These are phyloP conservation scores for Ceratina japonica DNA, from an alignment of 1,140 invertebrate species.

Conservation along the genomic window DNA sequence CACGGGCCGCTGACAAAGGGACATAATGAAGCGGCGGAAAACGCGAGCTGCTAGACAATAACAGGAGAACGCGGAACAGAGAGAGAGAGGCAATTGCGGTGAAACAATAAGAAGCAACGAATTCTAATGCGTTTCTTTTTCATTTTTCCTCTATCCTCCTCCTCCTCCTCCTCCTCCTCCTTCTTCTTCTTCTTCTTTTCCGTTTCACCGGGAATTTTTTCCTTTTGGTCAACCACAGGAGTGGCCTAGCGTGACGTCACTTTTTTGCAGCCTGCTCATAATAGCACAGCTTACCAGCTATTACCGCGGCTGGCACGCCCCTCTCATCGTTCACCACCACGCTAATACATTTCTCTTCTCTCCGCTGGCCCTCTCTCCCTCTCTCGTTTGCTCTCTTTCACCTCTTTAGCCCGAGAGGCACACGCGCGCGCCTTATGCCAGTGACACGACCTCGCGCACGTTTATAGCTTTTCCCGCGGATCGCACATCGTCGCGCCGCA, in stretches of 20 bases:
- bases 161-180: constrained; percentile 18
- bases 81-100: neutral
- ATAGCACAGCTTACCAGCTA: constrained; percentile 71
- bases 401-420: neutral
- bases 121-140: constrained; percentile 14
- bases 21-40: constrained; percentile 57
- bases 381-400: constrained; percentile 27
- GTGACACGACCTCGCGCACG: constrained; percentile 35
- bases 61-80: neutral
- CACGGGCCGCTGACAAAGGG: constrained; percentile 45
- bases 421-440: constrained; percentile 12
- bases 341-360: constrained; percentile 46
- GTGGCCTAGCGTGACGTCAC: constrained; percentile 65
- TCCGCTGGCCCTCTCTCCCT: neutral
- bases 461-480: constrained; percentile 39
- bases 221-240: constrained; percentile 47
- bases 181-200: neutral
- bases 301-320: constrained; percentile 68
- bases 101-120: constrained; percentile 20
- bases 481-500: neutral
- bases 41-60: neutral
- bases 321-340: constrained; percentile 69
- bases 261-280: constrained; percentile 61
- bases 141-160: constrained; percentile 37
- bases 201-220: neutral